These are phyloP conservation scores for Lydus trimaculatus DNA, from an alignment of 2,888 invertebrate species.

Conservation along the genomic window DNA sequence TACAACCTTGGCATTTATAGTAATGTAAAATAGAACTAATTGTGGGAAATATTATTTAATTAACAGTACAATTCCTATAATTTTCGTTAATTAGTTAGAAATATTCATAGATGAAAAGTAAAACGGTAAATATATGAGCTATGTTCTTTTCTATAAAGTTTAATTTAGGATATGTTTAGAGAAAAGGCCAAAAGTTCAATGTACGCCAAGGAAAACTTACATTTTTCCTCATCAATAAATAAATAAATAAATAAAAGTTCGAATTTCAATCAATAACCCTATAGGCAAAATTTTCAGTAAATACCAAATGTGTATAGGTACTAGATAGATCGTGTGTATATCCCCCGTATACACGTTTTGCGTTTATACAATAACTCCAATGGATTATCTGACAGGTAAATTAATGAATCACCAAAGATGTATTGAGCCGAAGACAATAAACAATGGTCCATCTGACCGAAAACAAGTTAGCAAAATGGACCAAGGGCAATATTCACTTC, in stretches of 20 bases:
- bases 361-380: neutral
- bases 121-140: neutral
- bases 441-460: conserved; percentile 11
- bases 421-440: conserved; percentile 11
- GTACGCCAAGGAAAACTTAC: neutral
- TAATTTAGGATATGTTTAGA: neutral
- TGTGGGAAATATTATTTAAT: neutral
- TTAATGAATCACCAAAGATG: conserved; percentile 14
- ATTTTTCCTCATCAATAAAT: neutral
- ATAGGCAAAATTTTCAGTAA: neutral
- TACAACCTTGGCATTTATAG: conserved; percentile 1
- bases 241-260: neutral
- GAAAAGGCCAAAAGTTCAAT: conserved; percentile 4
- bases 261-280: neutral
- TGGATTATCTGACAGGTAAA: neutral
- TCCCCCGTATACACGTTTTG: neutral
- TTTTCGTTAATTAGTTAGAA: neutral
- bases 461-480: conserved; percentile 17
- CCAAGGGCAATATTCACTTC: conserved; percentile 12
- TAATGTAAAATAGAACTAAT: neutral
- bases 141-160: neutral
- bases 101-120: neutral
- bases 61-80: neutral
- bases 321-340: neutral
- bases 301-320: neutral